Percentiles rank a stretch among this genome's conserved stretches.
Conservation (phyloP, 2,888 invertebrate genomes). For the Drosophila dives region DNA sequence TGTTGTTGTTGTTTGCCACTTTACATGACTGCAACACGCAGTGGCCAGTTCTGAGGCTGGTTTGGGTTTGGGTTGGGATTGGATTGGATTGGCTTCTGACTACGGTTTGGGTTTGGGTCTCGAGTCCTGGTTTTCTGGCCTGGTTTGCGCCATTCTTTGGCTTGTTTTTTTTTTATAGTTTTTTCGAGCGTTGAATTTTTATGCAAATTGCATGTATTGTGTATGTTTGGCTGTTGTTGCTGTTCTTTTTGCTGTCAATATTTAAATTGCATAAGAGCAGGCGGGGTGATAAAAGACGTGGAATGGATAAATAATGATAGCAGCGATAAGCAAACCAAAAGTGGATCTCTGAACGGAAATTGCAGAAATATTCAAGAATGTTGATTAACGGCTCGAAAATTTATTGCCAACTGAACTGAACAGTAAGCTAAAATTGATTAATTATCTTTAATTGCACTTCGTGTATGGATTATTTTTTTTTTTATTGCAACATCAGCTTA, state of each 20-base stretch:
- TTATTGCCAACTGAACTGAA: neutral
- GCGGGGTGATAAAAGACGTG: conserved; percentile 53
- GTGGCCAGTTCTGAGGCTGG: conserved; percentile 26
- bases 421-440: conserved; percentile 2
- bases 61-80: conserved; percentile 4
- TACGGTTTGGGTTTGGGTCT: neutral
- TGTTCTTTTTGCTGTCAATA: conserved; percentile 57
- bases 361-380: conserved; percentile 83
- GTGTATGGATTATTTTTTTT: neutral
- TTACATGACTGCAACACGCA: conserved; percentile 19
- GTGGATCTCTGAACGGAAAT: conserved; percentile 86
- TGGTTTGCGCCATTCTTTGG: conserved; percentile 8
- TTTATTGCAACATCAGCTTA: neutral
- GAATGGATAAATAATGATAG: conserved; percentile 55
- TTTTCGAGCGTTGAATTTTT: conserved; percentile 58
- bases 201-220: conserved; percentile 71
- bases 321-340: conserved; percentile 86
- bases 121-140: neutral
- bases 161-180: conserved; percentile 13
- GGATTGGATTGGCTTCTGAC: conserved; percentile 5
- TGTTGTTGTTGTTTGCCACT: conserved; percentile 22
- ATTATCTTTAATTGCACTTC: neutral
- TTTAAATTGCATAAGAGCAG: conserved; percentile 60
- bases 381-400: conserved; percentile 19
- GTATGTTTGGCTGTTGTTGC: conserved; percentile 11